Conservation (phyloP, 2,888 invertebrate species). For the Barypeithes pellucidus region DNA sequence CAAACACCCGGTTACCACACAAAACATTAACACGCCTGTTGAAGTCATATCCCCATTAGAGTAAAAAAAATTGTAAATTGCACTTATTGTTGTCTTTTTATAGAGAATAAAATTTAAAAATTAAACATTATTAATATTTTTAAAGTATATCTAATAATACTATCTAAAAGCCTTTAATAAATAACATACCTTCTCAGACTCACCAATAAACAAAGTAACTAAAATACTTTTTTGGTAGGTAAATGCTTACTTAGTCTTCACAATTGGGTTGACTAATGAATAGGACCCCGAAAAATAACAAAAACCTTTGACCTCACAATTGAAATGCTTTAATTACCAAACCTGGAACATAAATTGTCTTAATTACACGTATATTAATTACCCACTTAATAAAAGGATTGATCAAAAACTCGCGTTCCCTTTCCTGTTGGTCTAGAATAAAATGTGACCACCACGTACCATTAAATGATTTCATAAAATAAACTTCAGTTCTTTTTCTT, state of each 20-base stretch:
- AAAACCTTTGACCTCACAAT: conserved; percentile 3
- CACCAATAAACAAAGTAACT: conserved; percentile 4
- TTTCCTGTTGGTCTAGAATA: neutral
- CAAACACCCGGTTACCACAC: too few species aligned
- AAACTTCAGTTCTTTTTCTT: conserved; percentile 33
- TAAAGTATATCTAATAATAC: too few species aligned
- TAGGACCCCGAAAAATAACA: neutral
- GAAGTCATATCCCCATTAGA: too few species aligned
- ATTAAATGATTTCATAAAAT: conserved; percentile 9
- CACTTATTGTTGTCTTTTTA: too few species aligned
- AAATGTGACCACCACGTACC: conserved; percentile 8
- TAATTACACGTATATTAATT: conserved; percentile 4
- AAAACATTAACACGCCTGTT: too few species aligned
- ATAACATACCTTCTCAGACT: neutral
- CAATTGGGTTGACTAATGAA: neutral
- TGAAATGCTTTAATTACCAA: neutral
- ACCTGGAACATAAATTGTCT: conserved; percentile 18
- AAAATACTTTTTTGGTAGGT: conserved; percentile 9
- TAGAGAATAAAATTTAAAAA: too few species aligned
- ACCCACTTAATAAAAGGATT: neutral
- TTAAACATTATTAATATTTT: too few species aligned
- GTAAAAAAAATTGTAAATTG: too few species aligned
- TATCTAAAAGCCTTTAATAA: too few species aligned
- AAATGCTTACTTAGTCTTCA: neutral
- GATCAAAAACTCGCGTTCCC: conserved; percentile 2